Evolutionary conservation across 2,888 invertebrate species (phyloP).

Genomic region (Lycaena phlaeas): DNA sequence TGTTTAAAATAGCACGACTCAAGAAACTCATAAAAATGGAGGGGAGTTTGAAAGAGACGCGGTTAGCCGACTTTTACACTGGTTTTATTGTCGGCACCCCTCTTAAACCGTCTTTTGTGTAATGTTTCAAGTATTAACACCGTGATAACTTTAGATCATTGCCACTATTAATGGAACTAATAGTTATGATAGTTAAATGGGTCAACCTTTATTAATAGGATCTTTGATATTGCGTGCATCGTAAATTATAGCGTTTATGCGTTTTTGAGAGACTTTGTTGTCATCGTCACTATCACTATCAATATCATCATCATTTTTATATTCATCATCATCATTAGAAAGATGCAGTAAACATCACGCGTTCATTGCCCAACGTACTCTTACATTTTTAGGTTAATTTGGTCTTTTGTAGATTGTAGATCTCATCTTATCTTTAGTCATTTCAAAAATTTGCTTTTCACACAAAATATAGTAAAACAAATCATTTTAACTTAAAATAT

Average conservation of each 20-base stretch:
- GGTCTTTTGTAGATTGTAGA: too few relatives aligned
- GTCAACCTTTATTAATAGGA: conserved; percentile 7
- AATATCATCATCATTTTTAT: too few relatives aligned
- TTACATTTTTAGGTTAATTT: too few relatives aligned
- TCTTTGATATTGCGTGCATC: conserved; percentile 8
- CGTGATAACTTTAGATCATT: conserved; percentile 54
- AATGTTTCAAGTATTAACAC: conserved; percentile 61
- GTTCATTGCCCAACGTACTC: too few relatives aligned
- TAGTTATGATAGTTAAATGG: conserved; percentile 56
- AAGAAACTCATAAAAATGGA: conserved; percentile 54
- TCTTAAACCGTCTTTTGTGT: conserved; percentile 57
- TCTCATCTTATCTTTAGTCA: too few relatives aligned
- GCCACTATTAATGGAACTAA: conserved; percentile 47
- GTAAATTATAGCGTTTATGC: conserved; percentile 12
- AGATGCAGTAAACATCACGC: too few relatives aligned
- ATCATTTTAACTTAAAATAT: too few relatives aligned
- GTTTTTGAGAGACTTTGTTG: background rate
- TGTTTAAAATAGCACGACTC: conserved; percentile 18
- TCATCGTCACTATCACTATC: too few relatives aligned
- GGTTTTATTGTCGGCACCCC: conserved; percentile 63
- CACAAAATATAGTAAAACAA: too few relatives aligned
- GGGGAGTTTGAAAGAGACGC: conserved; percentile 41
- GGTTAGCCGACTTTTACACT: conserved; percentile 65
- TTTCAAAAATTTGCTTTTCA: too few relatives aligned
- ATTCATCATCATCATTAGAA: too few relatives aligned